Evolutionary conservation across 2,888 invertebrate species (phyloP).

Genomic region (Luperina testacea): DNA sequence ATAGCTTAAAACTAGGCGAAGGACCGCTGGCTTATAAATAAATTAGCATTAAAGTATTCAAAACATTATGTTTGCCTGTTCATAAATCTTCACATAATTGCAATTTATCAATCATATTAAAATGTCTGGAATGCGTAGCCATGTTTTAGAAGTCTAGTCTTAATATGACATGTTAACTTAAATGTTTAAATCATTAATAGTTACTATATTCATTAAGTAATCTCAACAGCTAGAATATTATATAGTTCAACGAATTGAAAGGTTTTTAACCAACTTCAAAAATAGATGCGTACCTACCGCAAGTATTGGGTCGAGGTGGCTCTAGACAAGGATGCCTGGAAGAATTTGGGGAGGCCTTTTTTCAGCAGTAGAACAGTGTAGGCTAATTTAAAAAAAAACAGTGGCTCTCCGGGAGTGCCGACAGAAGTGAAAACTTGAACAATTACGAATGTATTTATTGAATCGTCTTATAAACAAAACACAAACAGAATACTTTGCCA

Average conservation of each 20-base stretch:
- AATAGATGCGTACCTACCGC: no score
- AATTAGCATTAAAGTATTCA: conserved; percentile 18
- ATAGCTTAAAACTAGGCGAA: background rate
- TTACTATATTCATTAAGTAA: background rate
- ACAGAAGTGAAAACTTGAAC: no score
- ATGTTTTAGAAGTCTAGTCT: background rate
- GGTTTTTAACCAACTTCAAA: no score
- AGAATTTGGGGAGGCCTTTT: no score
- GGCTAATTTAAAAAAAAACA: no score
- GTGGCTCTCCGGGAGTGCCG: no score
- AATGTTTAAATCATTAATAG: background rate
- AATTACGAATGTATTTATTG: no score
- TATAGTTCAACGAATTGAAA: background rate
- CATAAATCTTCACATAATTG: conserved; percentile 4
- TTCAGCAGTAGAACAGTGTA: no score
- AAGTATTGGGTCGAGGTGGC: no score
- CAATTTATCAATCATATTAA: background rate
- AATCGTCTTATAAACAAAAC: no score
- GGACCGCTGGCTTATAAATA: background rate
- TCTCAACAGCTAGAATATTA: background rate
- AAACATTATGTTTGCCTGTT: background rate
- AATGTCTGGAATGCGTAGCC: background rate
- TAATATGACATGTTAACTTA: background rate
- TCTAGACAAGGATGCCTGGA: no score
- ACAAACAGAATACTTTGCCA: no score